Evolutionary conservation across 2,113 vertebrate genomes (phyloP).

Genomic region (Diphyllodes magnificus): DNA sequence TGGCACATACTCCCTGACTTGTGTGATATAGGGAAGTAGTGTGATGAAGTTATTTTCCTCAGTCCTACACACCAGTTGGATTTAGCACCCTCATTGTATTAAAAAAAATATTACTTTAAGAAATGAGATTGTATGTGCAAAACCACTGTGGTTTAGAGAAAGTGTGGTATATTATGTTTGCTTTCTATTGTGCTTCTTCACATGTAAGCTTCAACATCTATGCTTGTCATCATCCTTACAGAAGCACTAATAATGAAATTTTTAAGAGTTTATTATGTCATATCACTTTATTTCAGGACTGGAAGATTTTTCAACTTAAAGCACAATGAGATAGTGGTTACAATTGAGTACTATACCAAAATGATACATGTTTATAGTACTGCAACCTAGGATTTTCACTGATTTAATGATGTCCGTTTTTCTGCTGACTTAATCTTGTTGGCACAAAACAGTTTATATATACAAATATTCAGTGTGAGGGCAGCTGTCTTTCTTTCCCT

Average conservation of each 20-base stretch:
- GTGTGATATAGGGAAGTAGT: background rate
- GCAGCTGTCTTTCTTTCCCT: background rate
- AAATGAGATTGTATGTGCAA: background rate
- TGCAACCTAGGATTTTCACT: background rate
- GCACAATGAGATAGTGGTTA: background rate
- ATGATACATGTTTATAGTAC: rapidly evolving
- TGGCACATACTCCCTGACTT: background rate
- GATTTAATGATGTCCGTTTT: background rate
- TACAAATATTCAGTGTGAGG: background rate
- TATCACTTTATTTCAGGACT: background rate
- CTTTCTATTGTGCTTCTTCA: background rate
- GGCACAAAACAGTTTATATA: background rate
- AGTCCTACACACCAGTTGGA: background rate
- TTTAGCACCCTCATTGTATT: background rate
- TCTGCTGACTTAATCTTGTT: background rate
- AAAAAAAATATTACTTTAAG: background rate
- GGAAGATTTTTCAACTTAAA: background rate
- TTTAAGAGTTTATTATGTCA: background rate
- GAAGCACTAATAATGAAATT: rapidly evolving
- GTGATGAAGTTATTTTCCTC: background rate
- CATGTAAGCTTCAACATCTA: background rate
- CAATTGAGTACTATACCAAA: background rate
- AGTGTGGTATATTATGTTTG: background rate
- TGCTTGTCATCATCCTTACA: background rate
- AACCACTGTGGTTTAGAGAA: background rate